Base-by-base conservation (phyloP, 2,888 invertebrate species). In the Chrysolina haemoptera region DNA sequence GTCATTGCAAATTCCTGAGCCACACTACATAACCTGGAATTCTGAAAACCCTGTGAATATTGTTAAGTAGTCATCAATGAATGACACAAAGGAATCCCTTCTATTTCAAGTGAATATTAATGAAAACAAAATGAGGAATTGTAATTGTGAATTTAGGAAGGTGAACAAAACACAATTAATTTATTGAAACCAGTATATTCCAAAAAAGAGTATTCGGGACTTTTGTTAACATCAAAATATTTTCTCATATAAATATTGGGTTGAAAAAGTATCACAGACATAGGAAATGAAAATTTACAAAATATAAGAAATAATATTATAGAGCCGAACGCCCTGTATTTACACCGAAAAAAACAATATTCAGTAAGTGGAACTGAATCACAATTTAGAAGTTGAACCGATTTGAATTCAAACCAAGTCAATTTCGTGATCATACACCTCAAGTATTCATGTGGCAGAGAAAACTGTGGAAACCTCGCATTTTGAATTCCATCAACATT, bases 391-490 rank as follows among this genome's bases (percentile, higher is more conserved):
- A 53, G 20, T 20, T 12, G 12, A 11, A 53, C 18, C 18, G 16
- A 18, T 53, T n/a, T n/a, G n/a, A n/a, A n/a, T 53, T 53, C 10
- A 0, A 53, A 53, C 20, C 53, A 20, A 53, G 20, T 20, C 12
- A 20, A 53, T 53, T 20, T 53, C 53, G 53, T 53, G 14, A 43
- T 43, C 43, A 53, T 53, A 53, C 53, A 53, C 53, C 53, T 22
- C 53, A 53, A 53, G 12, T 53, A 53, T 53, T 53, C 53, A 18
- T 18, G 12, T 16, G 50, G 71, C 76, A 76, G 76, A 76, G 76
- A 78, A 78, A 75, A 76, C 64, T 65, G 62, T 72, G 68, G 62
- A 62, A 76, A 71, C 59, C 62, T 65, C 63, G 46, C 68, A 41
- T 76, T 75, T 70, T 62, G 53, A 64, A 64, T 71, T 69, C 74